phyloP scores from a whole-genome alignment of 2,797 vertebrate genomes.

The Lutjanus campechanus region DNA sequence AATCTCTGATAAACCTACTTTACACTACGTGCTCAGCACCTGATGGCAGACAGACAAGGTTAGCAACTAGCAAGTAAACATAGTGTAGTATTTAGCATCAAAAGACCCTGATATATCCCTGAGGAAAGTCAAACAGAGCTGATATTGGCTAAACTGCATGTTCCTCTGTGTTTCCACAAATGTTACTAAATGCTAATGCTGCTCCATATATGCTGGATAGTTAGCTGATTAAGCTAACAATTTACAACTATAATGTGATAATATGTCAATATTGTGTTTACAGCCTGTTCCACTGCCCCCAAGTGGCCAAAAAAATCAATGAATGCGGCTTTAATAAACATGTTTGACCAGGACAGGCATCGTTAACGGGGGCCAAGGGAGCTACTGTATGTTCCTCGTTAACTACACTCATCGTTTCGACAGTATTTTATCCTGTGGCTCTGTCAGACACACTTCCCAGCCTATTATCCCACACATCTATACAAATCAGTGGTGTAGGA shows the following conservation, averaged over 20 bases:
- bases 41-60: background rate
- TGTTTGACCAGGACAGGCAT: background rate
- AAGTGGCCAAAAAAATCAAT: conserved; percentile 1
- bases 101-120: background rate
- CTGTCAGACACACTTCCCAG: background rate
- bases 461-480: background rate
- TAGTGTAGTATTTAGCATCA: background rate
- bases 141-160: background rate
- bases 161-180: background rate
- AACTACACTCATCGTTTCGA: background rate
- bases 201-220: no score
- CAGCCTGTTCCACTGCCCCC: background rate
- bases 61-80: background rate
- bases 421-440: background rate
- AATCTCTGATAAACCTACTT: background rate
- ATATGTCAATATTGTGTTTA: conserved; percentile 21
- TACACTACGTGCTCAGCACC: background rate
- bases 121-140: background rate
- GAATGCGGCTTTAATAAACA: background rate
- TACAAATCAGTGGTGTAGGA: background rate
- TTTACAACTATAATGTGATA: no score
- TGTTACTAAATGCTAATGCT: background rate
- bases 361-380: background rate
- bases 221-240: no score
- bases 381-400: background rate